phyloP scores from a whole-genome alignment of 2,113 vertebrate genomes.

The Columba livia region DNA sequence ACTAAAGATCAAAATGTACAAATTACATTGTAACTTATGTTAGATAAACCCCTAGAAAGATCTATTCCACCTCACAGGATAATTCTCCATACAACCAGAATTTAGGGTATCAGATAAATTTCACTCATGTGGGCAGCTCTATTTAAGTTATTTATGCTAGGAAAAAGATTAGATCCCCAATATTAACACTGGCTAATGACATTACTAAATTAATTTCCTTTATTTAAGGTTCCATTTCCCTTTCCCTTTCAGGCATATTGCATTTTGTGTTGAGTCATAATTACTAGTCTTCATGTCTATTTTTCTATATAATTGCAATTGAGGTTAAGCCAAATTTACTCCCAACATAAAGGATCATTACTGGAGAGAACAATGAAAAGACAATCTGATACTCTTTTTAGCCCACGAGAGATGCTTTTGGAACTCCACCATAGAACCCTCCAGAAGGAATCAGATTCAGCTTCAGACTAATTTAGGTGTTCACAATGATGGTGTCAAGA shows the following conservation, averaged over 20 bases:
- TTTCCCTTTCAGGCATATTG: not conserved
- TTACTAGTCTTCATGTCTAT: not conserved
- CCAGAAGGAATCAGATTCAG: not conserved
- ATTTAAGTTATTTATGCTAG: not conserved
- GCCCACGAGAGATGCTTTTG: not conserved
- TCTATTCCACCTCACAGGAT: not conserved
- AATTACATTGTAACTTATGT: not conserved
- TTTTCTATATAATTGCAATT: not conserved
- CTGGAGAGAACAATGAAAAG: not conserved
- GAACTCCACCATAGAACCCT: not conserved
- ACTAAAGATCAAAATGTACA: not conserved
- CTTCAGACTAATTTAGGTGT: not conserved
- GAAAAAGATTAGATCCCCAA: not conserved
- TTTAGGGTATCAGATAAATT: not conserved
- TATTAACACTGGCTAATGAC: not conserved
- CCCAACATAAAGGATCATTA: not conserved
- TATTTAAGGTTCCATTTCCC: not conserved
- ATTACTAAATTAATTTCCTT: not conserved
- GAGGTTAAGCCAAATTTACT: not conserved
- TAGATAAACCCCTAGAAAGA: not conserved
- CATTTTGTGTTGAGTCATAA: not conserved
- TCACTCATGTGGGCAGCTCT: not conserved
- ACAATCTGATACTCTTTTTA: not conserved
- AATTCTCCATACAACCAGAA: not conserved
- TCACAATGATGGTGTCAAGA: not conserved